These are phyloP conservation scores for Cyphomyrus plagiostoma DNA, from an alignment of 2,113 vertebrate genomes.

Conservation along the genomic window DNA sequence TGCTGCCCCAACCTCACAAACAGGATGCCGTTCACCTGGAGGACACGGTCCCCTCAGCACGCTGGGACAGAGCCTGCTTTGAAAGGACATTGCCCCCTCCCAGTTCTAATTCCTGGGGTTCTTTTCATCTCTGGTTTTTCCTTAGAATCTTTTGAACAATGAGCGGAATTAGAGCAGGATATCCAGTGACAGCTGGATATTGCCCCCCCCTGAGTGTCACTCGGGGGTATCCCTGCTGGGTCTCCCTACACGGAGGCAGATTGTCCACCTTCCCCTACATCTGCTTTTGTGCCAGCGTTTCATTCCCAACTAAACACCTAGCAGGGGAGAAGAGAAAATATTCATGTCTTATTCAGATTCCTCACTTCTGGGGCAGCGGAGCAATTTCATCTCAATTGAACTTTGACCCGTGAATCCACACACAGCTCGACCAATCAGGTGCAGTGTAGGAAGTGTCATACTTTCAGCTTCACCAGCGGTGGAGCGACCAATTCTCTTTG, in stretches of 20 bases:
- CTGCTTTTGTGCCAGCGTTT: neutral
- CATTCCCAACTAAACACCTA: neutral
- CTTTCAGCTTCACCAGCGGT: neutral
- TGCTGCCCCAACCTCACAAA: neutral
- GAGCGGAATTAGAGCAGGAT: slow-evolving; percentile 35
- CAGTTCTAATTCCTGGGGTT: slow-evolving; percentile 15
- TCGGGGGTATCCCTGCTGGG: neutral
- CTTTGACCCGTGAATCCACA: neutral
- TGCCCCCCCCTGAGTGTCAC: no score
- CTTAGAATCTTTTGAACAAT: slow-evolving; percentile 12
- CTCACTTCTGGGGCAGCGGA: neutral
- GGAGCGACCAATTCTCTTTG: neutral
- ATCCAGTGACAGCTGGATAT: slow-evolving; percentile 27
- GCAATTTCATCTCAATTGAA: neutral
- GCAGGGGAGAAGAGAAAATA: neutral
- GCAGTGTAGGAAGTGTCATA: neutral
- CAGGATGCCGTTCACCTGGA: neutral
- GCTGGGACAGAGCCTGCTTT: neutral
- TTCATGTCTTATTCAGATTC: neutral
- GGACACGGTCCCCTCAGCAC: neutral
- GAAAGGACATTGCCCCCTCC: neutral
- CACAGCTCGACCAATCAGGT: neutral
- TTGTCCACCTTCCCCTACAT: neutral
- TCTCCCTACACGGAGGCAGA: neutral
- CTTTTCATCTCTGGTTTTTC: slow-evolving; percentile 19